These are phyloP conservation scores for Cromileptes altivelis DNA, from an alignment of 2,113 vertebrate genomes.

Conservation along the genomic window DNA sequence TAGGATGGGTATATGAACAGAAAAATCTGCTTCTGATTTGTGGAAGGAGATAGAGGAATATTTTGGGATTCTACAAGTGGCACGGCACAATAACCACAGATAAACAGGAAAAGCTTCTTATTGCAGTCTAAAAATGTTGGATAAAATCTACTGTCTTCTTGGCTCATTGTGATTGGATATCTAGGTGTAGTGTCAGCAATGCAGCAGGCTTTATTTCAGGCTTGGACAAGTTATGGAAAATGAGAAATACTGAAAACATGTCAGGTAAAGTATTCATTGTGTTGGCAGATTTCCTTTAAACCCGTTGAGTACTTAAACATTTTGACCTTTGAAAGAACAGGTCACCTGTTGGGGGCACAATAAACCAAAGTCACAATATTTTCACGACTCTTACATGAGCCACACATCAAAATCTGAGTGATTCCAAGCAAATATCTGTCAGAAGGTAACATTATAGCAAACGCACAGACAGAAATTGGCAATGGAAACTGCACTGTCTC, in stretches of 20 bases:
- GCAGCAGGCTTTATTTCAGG: not conserved
- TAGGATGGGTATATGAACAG: conserved; percentile 10
- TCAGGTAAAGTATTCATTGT: conserved; percentile 16
- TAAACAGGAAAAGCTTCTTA: conserved; percentile 42
- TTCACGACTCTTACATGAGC: conserved; percentile 29
- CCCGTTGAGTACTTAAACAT: conserved; percentile 10
- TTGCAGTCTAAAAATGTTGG: not conserved
- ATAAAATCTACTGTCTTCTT: conserved; percentile 3
- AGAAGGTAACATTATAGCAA: conserved; percentile 27
- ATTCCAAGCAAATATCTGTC: conserved; percentile 24
- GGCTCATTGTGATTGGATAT: too few relatives aligned
- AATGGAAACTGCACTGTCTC: conserved; percentile 25
- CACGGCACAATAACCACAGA: conserved; percentile 21
- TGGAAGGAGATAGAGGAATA: conserved; percentile 26
- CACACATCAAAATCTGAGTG: conserved; percentile 31
- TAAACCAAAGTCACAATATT: conserved; percentile 28
- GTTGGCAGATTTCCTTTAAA: conserved; percentile 27
- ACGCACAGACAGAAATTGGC: conserved; percentile 19
- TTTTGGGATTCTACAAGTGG: conserved; percentile 35
- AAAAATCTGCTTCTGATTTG: conserved; percentile 38
- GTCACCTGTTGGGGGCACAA: conserved; percentile 1
- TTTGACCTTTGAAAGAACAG: conserved; percentile 2
- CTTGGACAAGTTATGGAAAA: conserved; percentile 29
- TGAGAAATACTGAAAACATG: conserved; percentile 17
- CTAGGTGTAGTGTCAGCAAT: not conserved